These are phyloP conservation scores for Lysandra bellargus DNA, from an alignment of 2,888 invertebrate species.

Conservation along the genomic window DNA sequence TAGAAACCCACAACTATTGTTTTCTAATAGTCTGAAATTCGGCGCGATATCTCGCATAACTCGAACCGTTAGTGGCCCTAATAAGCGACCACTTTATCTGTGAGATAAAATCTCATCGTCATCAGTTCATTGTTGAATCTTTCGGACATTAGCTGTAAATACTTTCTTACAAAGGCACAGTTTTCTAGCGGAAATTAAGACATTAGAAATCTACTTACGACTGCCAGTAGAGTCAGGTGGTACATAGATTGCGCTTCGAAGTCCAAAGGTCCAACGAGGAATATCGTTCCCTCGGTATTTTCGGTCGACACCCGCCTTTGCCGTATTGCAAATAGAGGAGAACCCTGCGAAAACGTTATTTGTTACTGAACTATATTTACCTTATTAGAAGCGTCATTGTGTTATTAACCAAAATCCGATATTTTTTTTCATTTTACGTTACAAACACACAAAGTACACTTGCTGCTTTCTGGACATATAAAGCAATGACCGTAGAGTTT, in stretches of 20 bases:
- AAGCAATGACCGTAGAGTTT: background rate
- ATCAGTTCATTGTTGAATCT: conserved; percentile 1
- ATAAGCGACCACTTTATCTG: conserved; percentile 12
- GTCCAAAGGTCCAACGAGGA: conserved; percentile 88
- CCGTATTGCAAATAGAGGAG: conserved; percentile 87
- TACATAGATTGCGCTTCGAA: conserved; percentile 95
- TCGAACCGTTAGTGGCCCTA: conserved; percentile 14
- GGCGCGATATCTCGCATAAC: conserved; percentile 12
- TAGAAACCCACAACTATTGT: conserved; percentile 15
- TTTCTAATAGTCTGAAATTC: conserved; percentile 10
- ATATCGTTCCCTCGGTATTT: conserved; percentile 89
- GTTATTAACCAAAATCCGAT: too few species aligned
- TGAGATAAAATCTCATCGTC: conserved; percentile 20
- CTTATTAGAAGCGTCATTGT: too few species aligned
- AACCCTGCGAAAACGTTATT: conserved; percentile 76
- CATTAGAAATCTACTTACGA: conserved; percentile 82
- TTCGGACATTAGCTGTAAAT: background rate
- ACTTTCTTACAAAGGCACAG: background rate
- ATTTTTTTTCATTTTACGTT: background rate
- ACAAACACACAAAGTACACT: background rate
- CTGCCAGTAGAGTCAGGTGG: conserved; percentile 91
- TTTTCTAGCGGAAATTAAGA: background rate
- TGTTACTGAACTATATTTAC: background rate
- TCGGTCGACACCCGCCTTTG: conserved; percentile 87
- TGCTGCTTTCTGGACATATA: background rate